These are phyloP conservation scores for Bergia puertoricense DNA, from an alignment of 92 coral and sea anemone genomes.

Conservation along the genomic window DNA sequence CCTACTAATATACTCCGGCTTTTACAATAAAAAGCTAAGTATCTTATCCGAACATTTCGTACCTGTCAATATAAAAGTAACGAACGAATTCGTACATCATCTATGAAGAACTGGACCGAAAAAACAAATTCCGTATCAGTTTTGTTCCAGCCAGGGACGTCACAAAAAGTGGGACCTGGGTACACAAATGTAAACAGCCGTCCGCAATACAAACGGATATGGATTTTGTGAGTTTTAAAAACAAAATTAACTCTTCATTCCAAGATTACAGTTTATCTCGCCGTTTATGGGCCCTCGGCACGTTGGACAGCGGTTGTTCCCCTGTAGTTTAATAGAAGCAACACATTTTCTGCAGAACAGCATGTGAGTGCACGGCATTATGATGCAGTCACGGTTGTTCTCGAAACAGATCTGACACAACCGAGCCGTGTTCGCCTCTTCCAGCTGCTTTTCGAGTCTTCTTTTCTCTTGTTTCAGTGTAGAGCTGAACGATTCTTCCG, in stretches of 20 bases:
- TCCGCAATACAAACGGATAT: neutral
- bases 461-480: slow-evolving; percentile 41
- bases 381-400: slow-evolving; percentile 69
- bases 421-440: slow-evolving; percentile 35
- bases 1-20: too few relatives aligned
- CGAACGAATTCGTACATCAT: too few relatives aligned
- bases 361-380: slow-evolving; percentile 81
- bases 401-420: slow-evolving; percentile 77
- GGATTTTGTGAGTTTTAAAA: neutral
- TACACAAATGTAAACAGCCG: neutral
- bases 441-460: slow-evolving; percentile 29
- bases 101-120: too few relatives aligned
- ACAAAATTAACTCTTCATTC: neutral
- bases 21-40: too few relatives aligned
- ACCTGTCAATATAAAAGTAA: too few relatives aligned
- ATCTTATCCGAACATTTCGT: too few relatives aligned
- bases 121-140: too few relatives aligned
- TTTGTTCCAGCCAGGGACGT: neutral
- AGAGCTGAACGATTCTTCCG: neutral
- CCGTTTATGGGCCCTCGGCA: slow-evolving; percentile 72
- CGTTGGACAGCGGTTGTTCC: slow-evolving; percentile 66
- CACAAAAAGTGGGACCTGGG: too few relatives aligned
- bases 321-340: slow-evolving; percentile 49
- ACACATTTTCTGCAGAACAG: slow-evolving; percentile 70
- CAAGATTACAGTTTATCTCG: slow-evolving; percentile 63